Percentiles rank a stretch among this genome's conserved stretches.
Conservation (phyloP, 1,140 invertebrate genomes). For the Polypedilum pembai region DNA sequence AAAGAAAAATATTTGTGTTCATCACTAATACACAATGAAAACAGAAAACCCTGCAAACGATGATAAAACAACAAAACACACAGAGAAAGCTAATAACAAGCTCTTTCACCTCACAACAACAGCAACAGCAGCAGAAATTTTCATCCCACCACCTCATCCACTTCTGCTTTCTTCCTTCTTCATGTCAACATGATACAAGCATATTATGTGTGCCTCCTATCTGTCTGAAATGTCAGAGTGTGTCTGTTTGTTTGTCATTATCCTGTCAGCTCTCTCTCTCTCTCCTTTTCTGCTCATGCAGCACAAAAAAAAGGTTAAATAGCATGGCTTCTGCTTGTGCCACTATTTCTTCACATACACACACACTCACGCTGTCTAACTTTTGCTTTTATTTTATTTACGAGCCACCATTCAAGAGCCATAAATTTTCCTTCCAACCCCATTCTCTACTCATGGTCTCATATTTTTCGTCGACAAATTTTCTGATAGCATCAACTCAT, state of each 20-base stretch:
- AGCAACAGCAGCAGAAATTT: no score
- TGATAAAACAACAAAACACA: no score
- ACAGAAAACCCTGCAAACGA: no score
- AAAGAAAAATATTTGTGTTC: no score
- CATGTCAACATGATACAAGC: slow-evolving; percentile 1
- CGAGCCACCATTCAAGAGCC: not conserved
- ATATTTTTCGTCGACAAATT: not conserved
- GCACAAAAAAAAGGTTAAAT: no score
- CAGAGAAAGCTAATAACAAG: no score
- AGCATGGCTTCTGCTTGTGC: no score
- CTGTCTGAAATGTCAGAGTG: slow-evolving; percentile 9
- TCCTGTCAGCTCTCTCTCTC: not conserved
- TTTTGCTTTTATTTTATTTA: not conserved
- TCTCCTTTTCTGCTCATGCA: not conserved
- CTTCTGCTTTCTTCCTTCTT: not conserved
- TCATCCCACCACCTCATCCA: not conserved
- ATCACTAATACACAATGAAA: no score
- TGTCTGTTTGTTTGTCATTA: slow-evolving; percentile 18
- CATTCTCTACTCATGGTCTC: not conserved
- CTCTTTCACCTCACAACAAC: no score
- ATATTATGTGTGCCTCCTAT: slow-evolving; percentile 9
- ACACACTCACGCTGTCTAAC: not conserved
- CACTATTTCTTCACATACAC: not conserved
- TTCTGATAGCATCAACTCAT: slow-evolving; percentile 17
- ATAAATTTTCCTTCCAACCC: not conserved